phyloP scores from a whole-genome alignment of 2,888 invertebrate species.

The Oscheius myriophilus region DNA sequence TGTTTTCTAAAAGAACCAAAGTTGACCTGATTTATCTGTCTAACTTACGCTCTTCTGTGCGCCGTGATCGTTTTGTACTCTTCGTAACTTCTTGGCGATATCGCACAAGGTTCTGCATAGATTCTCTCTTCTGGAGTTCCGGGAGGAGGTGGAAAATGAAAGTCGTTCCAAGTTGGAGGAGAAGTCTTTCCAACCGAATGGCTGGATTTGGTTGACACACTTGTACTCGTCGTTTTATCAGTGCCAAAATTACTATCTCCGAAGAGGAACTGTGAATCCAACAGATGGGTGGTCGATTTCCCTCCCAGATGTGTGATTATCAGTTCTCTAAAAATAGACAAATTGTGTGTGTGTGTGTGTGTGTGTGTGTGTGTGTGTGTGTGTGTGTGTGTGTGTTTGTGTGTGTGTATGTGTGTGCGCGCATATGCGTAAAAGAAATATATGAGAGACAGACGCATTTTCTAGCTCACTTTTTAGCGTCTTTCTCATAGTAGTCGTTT shows the following conservation, averaged over 20 bases:
- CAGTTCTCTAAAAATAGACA: constrained; percentile 33
- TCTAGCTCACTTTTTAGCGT: constrained; percentile 15
- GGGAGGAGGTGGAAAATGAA: constrained; percentile 66
- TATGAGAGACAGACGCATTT: too few species aligned
- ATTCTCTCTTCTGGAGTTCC: constrained; percentile 29
- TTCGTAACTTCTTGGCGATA: constrained; percentile 17
- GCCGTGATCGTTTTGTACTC: constrained; percentile 17
- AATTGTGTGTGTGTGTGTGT: too few species aligned
- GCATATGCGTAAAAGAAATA: too few species aligned
- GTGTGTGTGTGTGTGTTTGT: too few species aligned
- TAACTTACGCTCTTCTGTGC: constrained; percentile 23
- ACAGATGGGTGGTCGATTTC: constrained; percentile 46
- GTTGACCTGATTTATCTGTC: not conserved
- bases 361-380: too few species aligned
- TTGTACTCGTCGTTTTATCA: constrained; percentile 35
- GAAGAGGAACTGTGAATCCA: constrained; percentile 21
- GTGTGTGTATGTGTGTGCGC: too few species aligned
- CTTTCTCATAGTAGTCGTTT: not conserved
- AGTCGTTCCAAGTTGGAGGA: constrained; percentile 56
- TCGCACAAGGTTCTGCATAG: constrained; percentile 39
- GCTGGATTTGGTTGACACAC: constrained; percentile 48
- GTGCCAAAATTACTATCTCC: constrained; percentile 10
- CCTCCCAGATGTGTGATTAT: constrained; percentile 51
- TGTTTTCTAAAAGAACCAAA: not conserved
- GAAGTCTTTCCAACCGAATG: constrained; percentile 33